Evolutionary conservation across 2,113 vertebrate genomes (phyloP), one percentile per base, ranked within the genome.

Genomic region (Zosterops hypoxanthus): DNA sequence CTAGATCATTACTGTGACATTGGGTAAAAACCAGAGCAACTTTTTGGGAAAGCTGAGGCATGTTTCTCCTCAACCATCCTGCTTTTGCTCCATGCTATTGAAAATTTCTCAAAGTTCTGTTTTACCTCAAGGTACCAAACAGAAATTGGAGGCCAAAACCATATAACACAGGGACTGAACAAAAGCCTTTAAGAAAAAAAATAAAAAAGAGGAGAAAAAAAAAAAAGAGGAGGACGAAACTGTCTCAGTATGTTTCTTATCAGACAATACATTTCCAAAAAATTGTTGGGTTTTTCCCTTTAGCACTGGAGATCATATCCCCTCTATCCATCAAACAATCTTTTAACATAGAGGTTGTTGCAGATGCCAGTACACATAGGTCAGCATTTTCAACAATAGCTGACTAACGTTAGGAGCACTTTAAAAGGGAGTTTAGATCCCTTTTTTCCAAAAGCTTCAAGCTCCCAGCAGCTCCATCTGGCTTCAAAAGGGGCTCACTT

Each of bases 341-440:
- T 78, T 90, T 82, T 63, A 92, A 79, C 47, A 56, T 3, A 82
- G 53, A 82, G 66, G 44, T 53, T 89, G 59, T 47, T 87, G 42
- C 49, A 92, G 53, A 85, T 69, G 50, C 42, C 57, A 87, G 53
- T 63, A 90, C 53, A 79, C 39, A 21, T 2, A 80, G 87, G 85
- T 87, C 78, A 87, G 34, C 65, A 61, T 85, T 95, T 94, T 93
- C 65, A 94, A 85, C 80, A 92, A 46, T 3, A 80, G 63, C 33
- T 65, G 73, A 83, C 86, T 85, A 44, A 79, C 0, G 11, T 69
- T 28, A 94, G 39, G 66, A 87, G 22, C 75, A 59, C 49, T 82
- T 96, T 72, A 50, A 85, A 89, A 76, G 1, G 1, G 24, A 76
- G 53, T 90, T 88, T 61, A 61, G 85, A 79, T 50, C 29, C 26